Evolutionary conservation across 2,113 vertebrate species (phyloP), one percentile per base, ranked within the genome.

Genomic region (Embiotoca jacksoni): DNA sequence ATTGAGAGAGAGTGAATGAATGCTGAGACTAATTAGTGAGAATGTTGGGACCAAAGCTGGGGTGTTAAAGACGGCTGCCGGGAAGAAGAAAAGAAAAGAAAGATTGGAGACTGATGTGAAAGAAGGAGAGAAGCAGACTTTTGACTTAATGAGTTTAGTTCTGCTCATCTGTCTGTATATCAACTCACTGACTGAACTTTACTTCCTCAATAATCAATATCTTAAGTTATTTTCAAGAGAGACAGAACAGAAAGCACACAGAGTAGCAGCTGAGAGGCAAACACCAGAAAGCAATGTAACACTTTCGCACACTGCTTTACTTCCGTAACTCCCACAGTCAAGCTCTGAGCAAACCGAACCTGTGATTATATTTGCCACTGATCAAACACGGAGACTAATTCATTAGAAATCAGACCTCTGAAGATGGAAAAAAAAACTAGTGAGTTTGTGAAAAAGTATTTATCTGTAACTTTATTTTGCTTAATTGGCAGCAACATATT

Each of bases 21-120:
- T 37, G 55, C 30, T 49, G 47, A 60, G 71, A 62, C 54, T 68
- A 61, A 81, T 86, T 80, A 84, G 52, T 2, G 47, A 62, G 33
- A 64, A 71, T 79, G 31, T 16, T 53, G 35, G 55, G 44, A 78
- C 55, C 39, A 64, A 74, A 72, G 56, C 35, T 60, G 57, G 71
- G 61, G 60, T 72, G 46, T 60, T 70, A 64, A 80, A 80, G 35
- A 57, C 75, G 73, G 49, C 66, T 76, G 70, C 32, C 61, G 73
- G 54, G 9, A 68, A 72, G 52, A 52, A 59, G 23, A 68, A 74
- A 80, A 49, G 31, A 50, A 73, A 49, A 33, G 63, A 69, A 55
- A 68, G 56, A 75, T 60, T 50, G 60, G 14, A 75, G 56, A 54
- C 53, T 72, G 62, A 65, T 76, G 52, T 63, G 69, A 57, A 36